Conservation (phyloP, 2,113 vertebrate genomes). For the Zosterops japonicus region DNA sequence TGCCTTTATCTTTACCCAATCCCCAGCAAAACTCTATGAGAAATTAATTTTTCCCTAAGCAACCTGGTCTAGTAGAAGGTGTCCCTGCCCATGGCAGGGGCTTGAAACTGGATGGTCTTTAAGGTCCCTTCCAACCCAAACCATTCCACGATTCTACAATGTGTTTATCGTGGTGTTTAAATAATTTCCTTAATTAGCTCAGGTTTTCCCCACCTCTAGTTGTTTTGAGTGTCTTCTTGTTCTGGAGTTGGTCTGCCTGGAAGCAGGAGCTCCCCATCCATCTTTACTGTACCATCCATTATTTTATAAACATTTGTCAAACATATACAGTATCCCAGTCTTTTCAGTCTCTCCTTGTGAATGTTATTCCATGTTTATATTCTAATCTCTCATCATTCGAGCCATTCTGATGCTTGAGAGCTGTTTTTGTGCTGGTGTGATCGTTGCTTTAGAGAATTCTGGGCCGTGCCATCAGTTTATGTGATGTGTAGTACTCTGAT, state of each 20-base stretch:
- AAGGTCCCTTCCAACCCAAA: background rate
- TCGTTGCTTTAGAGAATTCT: constrained; percentile 8
- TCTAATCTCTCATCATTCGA: background rate
- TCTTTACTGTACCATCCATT: background rate
- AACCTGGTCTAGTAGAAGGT: background rate
- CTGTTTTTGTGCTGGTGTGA: background rate
- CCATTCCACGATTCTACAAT: background rate
- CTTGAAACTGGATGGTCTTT: background rate
- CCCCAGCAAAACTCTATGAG: background rate
- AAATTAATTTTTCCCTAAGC: accelerated
- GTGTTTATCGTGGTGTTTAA: background rate
- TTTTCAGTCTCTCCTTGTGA: background rate
- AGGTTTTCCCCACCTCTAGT: background rate
- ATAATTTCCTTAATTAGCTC: background rate
- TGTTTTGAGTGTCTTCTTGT: background rate
- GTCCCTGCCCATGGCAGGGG: background rate
- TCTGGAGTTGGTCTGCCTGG: background rate
- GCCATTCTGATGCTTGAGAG: background rate
- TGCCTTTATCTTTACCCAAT: background rate
- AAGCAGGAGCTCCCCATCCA: background rate
- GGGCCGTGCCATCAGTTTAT: background rate
- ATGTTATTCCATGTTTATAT: background rate
- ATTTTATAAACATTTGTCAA: background rate
- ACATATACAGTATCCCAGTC: background rate
- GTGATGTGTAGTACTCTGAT: constrained; percentile 20